Evolutionary conservation across 2,797 vertebrate genomes (phyloP), one percentile per base, ranked within the genome.

Genomic region (Lagorchestes hirsutus): DNA sequence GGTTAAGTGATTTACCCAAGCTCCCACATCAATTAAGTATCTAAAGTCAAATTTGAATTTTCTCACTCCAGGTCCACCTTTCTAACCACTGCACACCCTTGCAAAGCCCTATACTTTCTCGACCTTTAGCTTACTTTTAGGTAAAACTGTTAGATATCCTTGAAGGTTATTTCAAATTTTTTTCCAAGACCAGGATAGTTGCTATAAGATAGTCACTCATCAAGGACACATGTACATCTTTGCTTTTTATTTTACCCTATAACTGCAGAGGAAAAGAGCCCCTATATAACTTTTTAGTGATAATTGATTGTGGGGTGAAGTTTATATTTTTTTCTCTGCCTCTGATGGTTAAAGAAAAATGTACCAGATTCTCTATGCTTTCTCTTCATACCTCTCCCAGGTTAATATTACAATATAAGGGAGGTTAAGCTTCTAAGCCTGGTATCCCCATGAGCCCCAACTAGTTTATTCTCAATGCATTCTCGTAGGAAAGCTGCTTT

Each of bases 261-360:
- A 93, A 90, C 55, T 95, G 95, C n/a, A 56, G 54, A 87, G 91
- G 40, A 96, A 46, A 92, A 57, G 54, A 93, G 90, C 90, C n/a
- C 5, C 92, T 97, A 94, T 96, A 50, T 52, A 59, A 94, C 52
- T 87, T 22, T 31, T 97, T 87, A 46, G 90, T 96, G 46, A 93
- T 40, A n/a, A 28, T 62, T 74, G 92, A 18, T 34, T 91, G 92
- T 92, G 92, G 14, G 46, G 46, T 95, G 31, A 50, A 87, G 40
- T 50, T 87, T 87, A 27, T 34, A 87, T 87, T 46, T 59, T 59
- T 95, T 40, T 50, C 57, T 92, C 96, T 93, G 28, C 57, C 54
- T 62, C 58, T 55, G 58, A 90, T 54, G 93, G 54, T 54, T 95
- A 92, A 27, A 62, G 40, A 67, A 91, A 46, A 54, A 82, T 55